Conservation (phyloP, 2,888 invertebrate species). For the Trachelus iudaicus region DNA sequence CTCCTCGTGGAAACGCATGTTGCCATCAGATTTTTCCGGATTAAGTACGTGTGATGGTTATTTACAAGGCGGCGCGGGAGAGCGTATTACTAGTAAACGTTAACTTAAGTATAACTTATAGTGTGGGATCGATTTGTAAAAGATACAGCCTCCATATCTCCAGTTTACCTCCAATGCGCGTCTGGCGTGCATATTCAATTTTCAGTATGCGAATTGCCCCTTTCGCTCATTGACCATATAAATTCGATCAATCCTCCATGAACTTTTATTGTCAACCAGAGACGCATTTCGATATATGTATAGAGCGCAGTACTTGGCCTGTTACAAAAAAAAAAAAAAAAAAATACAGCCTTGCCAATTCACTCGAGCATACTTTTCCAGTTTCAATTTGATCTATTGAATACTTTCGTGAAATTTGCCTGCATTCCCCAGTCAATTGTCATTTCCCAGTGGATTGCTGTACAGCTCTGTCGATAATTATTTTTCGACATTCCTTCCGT, state of each 20-base stretch:
- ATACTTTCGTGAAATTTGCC: background rate
- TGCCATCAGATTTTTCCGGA: background rate
- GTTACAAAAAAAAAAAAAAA: background rate
- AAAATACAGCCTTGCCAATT: background rate
- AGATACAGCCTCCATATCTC: background rate
- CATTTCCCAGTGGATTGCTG: background rate
- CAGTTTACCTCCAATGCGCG: background rate
- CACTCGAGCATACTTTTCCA: background rate
- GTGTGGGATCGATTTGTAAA: background rate
- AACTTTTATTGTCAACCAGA: background rate
- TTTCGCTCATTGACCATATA: background rate
- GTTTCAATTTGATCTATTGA: background rate
- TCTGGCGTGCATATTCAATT: background rate
- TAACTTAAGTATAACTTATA: slow-evolving; percentile 1
- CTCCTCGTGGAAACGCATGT: slow-evolving; percentile 16
- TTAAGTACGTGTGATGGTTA: slow-evolving; percentile 22
- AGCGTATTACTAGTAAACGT: background rate
- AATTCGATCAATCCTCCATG: background rate
- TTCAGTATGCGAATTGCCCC: background rate
- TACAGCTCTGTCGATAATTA: background rate
- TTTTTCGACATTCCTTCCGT: background rate
- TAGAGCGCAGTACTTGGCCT: background rate
- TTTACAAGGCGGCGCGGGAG: slow-evolving; percentile 21
- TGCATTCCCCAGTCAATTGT: background rate
- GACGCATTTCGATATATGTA: background rate